A percentile compares a stretch with the other conserved stretches of the same genome.
Evolutionary conservation across 2,797 vertebrate species (phyloP).

Genomic region (Tarsius wallacei): DNA sequence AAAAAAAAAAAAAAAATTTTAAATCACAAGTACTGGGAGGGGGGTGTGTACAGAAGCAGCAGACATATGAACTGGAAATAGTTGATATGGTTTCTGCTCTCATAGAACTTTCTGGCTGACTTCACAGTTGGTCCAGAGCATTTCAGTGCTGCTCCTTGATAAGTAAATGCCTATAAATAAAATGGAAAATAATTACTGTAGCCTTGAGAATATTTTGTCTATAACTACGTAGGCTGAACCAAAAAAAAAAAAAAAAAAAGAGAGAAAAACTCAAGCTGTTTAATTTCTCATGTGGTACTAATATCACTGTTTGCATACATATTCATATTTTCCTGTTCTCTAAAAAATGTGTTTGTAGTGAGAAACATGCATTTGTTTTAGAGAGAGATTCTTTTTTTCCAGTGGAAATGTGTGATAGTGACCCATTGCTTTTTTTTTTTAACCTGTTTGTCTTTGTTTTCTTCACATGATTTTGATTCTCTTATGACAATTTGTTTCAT

Average conservation of each 20-base stretch:
- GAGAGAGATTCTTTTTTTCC: not conserved
- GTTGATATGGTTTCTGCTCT: not conserved
- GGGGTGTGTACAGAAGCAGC: not conserved
- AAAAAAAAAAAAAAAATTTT: not conserved
- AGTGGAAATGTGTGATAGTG: not conserved
- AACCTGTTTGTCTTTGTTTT: slow-evolving; percentile 1
- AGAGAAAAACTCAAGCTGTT: not conserved
- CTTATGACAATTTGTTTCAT: not conserved
- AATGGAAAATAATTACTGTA: not conserved
- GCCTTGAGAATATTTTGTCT: slow-evolving; percentile 21
- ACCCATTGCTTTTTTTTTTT: slow-evolving; percentile 16
- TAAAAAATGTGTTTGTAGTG: not conserved
- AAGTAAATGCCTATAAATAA: not conserved
- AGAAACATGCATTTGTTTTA: not conserved
- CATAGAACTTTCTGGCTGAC: not conserved
- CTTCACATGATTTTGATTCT: not conserved
- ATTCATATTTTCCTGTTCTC: not conserved
- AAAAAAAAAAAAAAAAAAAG: not conserved
- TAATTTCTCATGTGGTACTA: not conserved
- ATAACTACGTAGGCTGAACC: not conserved
- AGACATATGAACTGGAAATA: not conserved
- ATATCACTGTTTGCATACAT: not conserved
- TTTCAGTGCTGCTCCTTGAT: not conserved
- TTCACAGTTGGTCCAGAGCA: not conserved
- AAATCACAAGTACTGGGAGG: not conserved